Percentiles rank a stretch among this genome's conserved stretches.
These are phyloP conservation scores for Melanotaenia maccullochi DNA, from an alignment of 2,797 vertebrate species.

Conservation along the genomic window DNA sequence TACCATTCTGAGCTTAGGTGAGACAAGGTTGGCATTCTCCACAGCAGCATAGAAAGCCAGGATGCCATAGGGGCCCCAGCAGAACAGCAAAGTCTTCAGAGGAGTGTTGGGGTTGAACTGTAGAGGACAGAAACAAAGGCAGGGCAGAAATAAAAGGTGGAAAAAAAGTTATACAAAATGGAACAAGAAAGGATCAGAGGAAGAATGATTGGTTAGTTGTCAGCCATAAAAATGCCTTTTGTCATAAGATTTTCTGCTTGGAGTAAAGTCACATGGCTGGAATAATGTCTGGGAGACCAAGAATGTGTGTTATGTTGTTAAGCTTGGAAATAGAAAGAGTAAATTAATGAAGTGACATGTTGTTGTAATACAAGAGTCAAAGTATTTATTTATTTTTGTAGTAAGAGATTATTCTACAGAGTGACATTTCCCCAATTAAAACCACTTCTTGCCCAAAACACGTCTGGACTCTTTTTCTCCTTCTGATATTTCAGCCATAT, in stretches of 20 bases:
- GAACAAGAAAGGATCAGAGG: conserved; percentile 12
- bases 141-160: not conserved
- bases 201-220: conserved; percentile 29
- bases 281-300: conserved; percentile 57
- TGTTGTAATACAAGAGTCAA: conserved; percentile 40
- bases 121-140: conserved; percentile 40
- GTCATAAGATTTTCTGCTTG: conserved; percentile 48
- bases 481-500: not conserved
- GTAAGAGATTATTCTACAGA: conserved; percentile 16
- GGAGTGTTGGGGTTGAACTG: conserved; percentile 92
- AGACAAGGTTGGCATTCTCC: conserved; percentile 87
- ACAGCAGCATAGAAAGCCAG: conserved; percentile 89
- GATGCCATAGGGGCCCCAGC: conserved; percentile 94
- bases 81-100: conserved; percentile 87
- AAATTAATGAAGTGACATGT: conserved; percentile 11
- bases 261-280: conserved; percentile 63
- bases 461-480: not conserved
- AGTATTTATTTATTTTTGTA: not conserved
- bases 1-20: conserved; percentile 95
- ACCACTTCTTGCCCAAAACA: not conserved
- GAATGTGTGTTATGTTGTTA: conserved; percentile 24
- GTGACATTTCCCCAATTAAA: not conserved
- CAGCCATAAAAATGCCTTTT: conserved; percentile 36
- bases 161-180: conserved; percentile 9
- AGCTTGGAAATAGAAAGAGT: conserved; percentile 19